These are phyloP conservation scores for Silurus asotus DNA, from an alignment of 2,113 vertebrate species.

Conservation along the genomic window DNA sequence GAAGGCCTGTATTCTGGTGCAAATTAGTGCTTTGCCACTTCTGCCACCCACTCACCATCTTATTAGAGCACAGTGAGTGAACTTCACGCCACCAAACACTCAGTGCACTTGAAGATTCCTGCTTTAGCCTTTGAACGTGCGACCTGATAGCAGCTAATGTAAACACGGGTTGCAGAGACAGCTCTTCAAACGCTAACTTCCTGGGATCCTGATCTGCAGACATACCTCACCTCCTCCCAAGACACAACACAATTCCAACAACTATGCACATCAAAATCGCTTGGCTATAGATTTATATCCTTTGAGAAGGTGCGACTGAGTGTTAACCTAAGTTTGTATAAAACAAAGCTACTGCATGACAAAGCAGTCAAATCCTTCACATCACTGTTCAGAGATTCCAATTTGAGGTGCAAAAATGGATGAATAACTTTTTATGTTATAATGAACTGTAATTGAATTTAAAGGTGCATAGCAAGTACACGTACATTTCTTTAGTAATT, in stretches of 20 bases:
- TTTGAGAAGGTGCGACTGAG: background rate
- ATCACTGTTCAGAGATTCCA: background rate
- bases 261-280: slow-evolving; percentile 36
- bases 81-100: slow-evolving; percentile 38
- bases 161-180: slow-evolving; percentile 61
- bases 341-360: background rate
- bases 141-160: slow-evolving; percentile 62
- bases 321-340: background rate
- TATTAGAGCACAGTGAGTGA: slow-evolving; percentile 41
- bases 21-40: slow-evolving; percentile 35
- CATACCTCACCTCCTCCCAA: slow-evolving; percentile 58
- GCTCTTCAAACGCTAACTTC: slow-evolving; percentile 55
- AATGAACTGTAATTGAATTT: no score
- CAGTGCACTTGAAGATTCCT: slow-evolving; percentile 39
- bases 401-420: background rate
- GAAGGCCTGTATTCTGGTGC: slow-evolving; percentile 10
- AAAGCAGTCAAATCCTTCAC: background rate
- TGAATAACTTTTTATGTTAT: background rate
- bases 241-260: slow-evolving; percentile 63
- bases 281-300: slow-evolving; percentile 47
- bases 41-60: slow-evolving; percentile 4
- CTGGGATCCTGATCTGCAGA: slow-evolving; percentile 52
- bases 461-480: background rate
- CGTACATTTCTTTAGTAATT: background rate
- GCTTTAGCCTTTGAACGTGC: slow-evolving; percentile 67